These are phyloP conservation scores for Macrotus californicus DNA, from an alignment of 2,113 vertebrate species.

Conservation along the genomic window DNA sequence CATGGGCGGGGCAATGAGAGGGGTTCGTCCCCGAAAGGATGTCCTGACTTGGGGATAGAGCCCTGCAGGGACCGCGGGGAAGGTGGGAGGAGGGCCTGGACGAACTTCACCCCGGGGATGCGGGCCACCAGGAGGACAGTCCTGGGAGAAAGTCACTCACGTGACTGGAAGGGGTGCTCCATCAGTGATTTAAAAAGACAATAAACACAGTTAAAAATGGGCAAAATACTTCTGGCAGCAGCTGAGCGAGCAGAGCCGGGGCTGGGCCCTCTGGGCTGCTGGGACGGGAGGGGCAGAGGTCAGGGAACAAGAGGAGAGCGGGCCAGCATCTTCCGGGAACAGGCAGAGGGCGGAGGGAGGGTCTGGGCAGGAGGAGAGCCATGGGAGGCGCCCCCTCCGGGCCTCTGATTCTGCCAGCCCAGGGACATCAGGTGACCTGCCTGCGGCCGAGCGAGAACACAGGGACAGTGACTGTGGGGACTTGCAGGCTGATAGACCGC, in stretches of 20 bases:
- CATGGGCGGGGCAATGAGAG: rapidly evolving
- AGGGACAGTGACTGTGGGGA: background rate
- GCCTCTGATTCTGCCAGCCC: too few species aligned
- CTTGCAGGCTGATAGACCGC: too few species aligned
- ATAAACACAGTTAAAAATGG: background rate
- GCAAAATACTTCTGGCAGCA: background rate
- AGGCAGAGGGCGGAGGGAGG: too few species aligned
- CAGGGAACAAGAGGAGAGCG: background rate
- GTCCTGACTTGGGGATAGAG: background rate
- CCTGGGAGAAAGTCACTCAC: background rate
- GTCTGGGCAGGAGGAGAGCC: too few species aligned
- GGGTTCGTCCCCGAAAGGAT: too few species aligned
- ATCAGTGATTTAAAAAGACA: background rate
- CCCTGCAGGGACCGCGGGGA: background rate
- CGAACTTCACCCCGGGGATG: background rate
- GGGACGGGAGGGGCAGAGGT: background rate
- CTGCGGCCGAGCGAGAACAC: background rate
- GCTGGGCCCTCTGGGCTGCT: background rate
- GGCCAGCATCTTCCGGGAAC: background rate
- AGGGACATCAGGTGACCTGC: background rate
- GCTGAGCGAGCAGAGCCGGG: background rate
- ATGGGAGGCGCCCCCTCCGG: too few species aligned
- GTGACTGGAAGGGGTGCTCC: background rate
- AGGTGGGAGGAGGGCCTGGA: background rate
- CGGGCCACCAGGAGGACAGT: too few species aligned